Base-by-base conservation (phyloP, 2,888 invertebrate genomes). In the Erebia ligea region DNA sequence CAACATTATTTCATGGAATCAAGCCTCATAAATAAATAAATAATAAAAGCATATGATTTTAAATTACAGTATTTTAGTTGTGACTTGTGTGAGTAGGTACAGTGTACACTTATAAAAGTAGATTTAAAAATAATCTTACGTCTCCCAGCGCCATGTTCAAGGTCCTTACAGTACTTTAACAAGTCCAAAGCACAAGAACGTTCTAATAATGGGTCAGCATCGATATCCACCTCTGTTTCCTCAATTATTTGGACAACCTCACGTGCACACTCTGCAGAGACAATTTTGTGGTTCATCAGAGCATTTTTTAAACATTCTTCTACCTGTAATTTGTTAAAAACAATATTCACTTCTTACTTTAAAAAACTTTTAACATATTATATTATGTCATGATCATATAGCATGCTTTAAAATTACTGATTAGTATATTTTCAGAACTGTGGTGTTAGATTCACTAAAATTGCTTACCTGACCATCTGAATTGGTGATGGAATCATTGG, bases 291-390 rank as follows among this genome's bases (percentile, higher is more conserved):
- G 78, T 95, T 95, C 70, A 97, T 92, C 69, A 97, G 95, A 15
- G 97, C 96, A 78, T 95, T 95, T 89, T 99, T 99, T 52, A 99
- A 92, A 88, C 99, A 99, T 89, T 99, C 99, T 86, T 98, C 97
- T 0, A 97, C 96, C 86, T 67, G 67, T 17, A 67, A 67, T 25
- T 54, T 6, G 11, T 34, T 17, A 42, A 61, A 42, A 17, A 6
- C 0, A 61, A 15, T 42, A 61, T 9, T 17, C n/a, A 17, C 11
- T 11, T n/a, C 59, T 52, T 52, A 50, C 15, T n/a, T 6, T 15
- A 15, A 1, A 42, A 9, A 10, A 42, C 25, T 25, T 25, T 25
- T 25, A 25, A 3, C 25, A 3, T n/a, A n/a, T n/a, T n/a, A n/a
- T n/a, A 25, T 3, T 25, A 25, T 34, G 34, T 34, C 34, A 34